Evolutionary conservation across 2,113 vertebrate genomes (phyloP), one percentile per base, ranked within the genome.

Genomic region (Chionomys nivalis): DNA sequence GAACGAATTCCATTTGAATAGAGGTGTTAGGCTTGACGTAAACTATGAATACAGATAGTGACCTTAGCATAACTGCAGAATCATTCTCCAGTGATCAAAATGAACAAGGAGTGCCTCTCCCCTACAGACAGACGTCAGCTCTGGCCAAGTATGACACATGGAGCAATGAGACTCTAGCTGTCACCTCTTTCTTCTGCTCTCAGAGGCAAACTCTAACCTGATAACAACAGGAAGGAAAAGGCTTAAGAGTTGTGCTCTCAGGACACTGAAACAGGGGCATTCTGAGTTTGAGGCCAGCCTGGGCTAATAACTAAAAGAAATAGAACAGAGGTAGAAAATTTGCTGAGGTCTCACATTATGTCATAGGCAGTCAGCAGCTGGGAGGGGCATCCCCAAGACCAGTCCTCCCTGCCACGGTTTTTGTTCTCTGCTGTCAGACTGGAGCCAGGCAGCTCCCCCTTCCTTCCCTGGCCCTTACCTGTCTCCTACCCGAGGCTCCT

Each of bases 401-500:
- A 14, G 6, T 31, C 12, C 63, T 26, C 21, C 49, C 9, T 55
- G 36, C 24, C 12, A 13, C 7, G 23, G 14, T 16, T 36, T 21
- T 21, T 61, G 66, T 28, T 5, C 36, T 33, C 4, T 17, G 5
- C 44, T 52, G 12, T 21, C 63, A 55, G 11, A 3, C 28, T 65
- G 24, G 24, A 47, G 47, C 5, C 3, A 33, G 28, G 17, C 33
- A 58, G 28, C 28, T 26, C 31, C 39, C 7, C 44, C 66, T 31
- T 11, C 33, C 75, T 23, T 13, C 77, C 55, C 68, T 47, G 72
- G 10, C 39, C 31, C 66, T 11, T n/a, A 12, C 8, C 1, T 63
- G 26, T 33, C 5, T 16, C 13, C 12, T 0, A 4, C 58, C 49
- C 1, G 0, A 21, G 49, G 7, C 12, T 23, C 61, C 86, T 76